Conservation (phyloP, 2,888 invertebrate genomes). For the Sepioteuthis lessoniana region DNA sequence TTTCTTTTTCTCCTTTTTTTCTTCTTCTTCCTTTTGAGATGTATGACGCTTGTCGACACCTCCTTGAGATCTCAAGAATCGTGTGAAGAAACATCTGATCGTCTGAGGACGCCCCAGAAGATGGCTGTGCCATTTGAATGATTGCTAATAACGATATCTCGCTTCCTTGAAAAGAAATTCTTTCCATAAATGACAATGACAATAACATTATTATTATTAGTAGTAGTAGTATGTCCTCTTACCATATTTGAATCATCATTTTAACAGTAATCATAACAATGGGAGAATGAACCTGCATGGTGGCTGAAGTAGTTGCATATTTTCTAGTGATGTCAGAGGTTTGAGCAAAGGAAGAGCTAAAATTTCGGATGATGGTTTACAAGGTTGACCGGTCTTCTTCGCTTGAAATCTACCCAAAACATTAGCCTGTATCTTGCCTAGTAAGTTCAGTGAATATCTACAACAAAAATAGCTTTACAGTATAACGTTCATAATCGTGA, state of each 20-base stretch:
- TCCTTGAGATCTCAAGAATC: neutral
- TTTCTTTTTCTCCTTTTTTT: neutral
- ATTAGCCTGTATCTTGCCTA: too few relatives aligned
- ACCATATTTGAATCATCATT: neutral
- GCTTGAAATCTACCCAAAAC: too few relatives aligned
- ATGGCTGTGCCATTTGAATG: neutral
- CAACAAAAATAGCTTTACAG: too few relatives aligned
- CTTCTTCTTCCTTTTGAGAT: neutral
- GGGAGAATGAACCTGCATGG: too few relatives aligned
- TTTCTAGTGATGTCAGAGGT: too few relatives aligned
- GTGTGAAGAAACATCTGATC: slow-evolving; percentile 20
- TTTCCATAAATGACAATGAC: slow-evolving; percentile 23
- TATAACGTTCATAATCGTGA: too few relatives aligned
- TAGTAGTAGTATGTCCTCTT: neutral
- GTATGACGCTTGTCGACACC: neutral
- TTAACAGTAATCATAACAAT: neutral
- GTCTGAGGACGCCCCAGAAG: slow-evolving; percentile 14
- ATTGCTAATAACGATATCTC: slow-evolving; percentile 20
- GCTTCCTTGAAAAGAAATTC: slow-evolving; percentile 33
- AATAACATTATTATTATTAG: neutral
- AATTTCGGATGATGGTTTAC: too few relatives aligned
- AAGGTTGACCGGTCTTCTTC: too few relatives aligned
- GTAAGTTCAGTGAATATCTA: too few relatives aligned
- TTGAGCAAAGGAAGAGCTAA: too few relatives aligned
- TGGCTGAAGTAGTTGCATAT: too few relatives aligned